Evolutionary conservation across 2,888 invertebrate species (phyloP), one percentile per base, ranked within the genome.

Genomic region (Orthonychiurus folsomi): DNA sequence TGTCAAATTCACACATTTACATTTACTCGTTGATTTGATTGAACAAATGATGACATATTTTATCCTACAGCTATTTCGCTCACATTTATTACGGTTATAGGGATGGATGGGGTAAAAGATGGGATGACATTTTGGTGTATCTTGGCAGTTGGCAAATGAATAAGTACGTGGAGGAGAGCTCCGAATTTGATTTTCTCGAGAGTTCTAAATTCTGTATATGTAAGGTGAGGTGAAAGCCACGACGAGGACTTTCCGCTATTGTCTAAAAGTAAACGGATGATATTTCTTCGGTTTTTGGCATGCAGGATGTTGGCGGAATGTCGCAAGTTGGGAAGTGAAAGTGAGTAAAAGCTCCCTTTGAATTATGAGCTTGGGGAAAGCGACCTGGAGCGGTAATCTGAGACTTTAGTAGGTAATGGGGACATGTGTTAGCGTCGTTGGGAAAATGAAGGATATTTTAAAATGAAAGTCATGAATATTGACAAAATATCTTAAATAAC

Each of bases 281-380:
- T 37, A 9, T 37, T 37, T 5, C 15, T 37, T 37, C 15, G 15
- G 37, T 15, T 37, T 37, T 37, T 9, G 37, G 37, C 5, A 37
- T 37, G 37, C 5, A 9, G 15, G 5, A 15, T 5, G 37, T 9
- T 37, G 37, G 15, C 15, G 37, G 5, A 15, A 37, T 37, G 37
- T 37, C 37, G 37, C 9, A 15, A 37, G 37, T 37, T 37, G 37
- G 37, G 37, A 37, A 37, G 5, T 37, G 37, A 37, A 37, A 9
- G 37, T 37, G 37, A 37, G 37, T 37, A 37, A 37, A 37, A 37
- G 37, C 37, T 37, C 37, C 37, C 37, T 37, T 37, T 37, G 37
- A 37, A 37, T 9, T 37, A 37, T 37, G 37, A 37, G 37, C 9
- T 37, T 37, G 37, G 37, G 37, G 37, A 37, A 37, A 37, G 15